These are phyloP conservation scores for Micronycteris hirsuta DNA, from an alignment of 2,113 vertebrate genomes.

Conservation along the genomic window DNA sequence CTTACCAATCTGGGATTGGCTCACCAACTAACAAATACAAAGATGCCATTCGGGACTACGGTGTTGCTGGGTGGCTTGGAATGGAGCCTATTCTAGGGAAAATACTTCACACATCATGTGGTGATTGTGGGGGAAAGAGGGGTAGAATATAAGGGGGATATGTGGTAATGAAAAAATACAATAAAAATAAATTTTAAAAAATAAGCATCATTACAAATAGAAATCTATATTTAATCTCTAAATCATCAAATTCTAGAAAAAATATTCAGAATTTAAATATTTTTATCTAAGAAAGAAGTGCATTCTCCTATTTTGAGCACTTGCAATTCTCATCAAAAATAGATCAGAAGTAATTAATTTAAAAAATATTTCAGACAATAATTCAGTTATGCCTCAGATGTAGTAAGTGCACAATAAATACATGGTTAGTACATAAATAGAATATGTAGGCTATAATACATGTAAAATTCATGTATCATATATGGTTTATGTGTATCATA, in stretches of 20 bases:
- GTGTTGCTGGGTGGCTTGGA: neutral
- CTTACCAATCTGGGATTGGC: neutral
- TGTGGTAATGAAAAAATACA: too few species aligned
- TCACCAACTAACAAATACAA: neutral
- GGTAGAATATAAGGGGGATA: too few species aligned
- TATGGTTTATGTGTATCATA: neutral
- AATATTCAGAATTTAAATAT: neutral
- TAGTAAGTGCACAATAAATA: neutral
- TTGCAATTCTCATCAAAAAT: neutral
- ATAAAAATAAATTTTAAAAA: too few species aligned
- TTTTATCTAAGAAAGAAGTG: neutral
- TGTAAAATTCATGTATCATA: neutral
- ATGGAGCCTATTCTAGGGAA: neutral
- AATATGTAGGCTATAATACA: neutral
- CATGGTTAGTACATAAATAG: neutral
- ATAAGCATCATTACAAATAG: neutral
- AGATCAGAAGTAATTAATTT: neutral
- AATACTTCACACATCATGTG: neutral
- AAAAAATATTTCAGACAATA: neutral
- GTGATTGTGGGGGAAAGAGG: too few species aligned
- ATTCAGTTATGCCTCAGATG: neutral
- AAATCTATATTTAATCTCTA: neutral
- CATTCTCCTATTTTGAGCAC: neutral
- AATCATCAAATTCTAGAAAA: neutral
- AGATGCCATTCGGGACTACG: neutral